These are phyloP conservation scores for Chaenogobius annularis DNA, from an alignment of 2,113 vertebrate species.

Conservation along the genomic window DNA sequence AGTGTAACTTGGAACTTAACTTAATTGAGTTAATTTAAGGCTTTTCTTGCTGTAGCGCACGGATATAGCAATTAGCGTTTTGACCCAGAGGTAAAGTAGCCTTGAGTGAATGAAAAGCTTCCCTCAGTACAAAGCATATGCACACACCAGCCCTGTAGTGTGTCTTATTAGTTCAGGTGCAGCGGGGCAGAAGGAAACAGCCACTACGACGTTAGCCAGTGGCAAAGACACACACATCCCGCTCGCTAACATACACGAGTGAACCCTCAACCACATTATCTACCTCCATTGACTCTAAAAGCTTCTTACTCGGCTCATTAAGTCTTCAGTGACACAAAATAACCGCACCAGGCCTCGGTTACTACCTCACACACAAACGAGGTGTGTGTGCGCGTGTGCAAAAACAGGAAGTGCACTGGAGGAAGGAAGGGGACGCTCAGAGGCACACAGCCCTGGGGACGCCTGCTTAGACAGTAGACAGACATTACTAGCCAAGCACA, in stretches of 20 bases:
- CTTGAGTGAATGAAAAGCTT: not conserved
- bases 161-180: constrained; percentile 52
- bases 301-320: constrained; percentile 79
- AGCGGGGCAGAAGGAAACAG: constrained; percentile 46
- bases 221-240: constrained; percentile 41
- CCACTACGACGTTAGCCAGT: constrained; percentile 36
- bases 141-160: constrained; percentile 6
- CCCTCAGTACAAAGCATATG: constrained; percentile 15
- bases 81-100: constrained; percentile 3
- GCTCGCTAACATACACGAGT: constrained; percentile 42
- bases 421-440: constrained; percentile 13
- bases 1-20: not conserved
- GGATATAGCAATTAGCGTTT: constrained; percentile 1
- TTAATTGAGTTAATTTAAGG: constrained; percentile 2
- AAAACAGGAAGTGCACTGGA: constrained; percentile 15
- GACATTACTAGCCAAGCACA: constrained; percentile 57
- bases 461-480: constrained; percentile 59
- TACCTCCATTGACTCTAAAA: constrained; percentile 79
- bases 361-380: constrained; percentile 28
- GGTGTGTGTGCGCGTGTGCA: constrained; percentile 30
- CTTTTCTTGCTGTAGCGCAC: not conserved
- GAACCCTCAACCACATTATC: constrained; percentile 71
- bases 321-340: constrained; percentile 75
- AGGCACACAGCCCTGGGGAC: constrained; percentile 48
- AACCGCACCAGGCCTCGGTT: constrained; percentile 60